These are phyloP conservation scores for Vanessa atalanta DNA, from an alignment of 1,140 invertebrate species.

Conservation along the genomic window DNA sequence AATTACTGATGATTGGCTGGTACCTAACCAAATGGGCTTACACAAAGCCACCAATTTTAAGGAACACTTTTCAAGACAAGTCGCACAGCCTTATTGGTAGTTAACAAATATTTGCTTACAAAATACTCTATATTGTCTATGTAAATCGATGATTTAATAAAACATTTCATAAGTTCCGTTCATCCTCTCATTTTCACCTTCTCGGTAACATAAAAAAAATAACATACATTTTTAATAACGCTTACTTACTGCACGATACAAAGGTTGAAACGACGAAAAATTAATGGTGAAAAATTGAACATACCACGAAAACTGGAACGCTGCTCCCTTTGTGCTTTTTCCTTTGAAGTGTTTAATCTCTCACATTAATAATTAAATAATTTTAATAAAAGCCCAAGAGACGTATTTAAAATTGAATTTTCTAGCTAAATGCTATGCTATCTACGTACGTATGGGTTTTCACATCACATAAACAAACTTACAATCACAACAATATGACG, in stretches of 20 bases:
- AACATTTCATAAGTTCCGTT: too few species aligned
- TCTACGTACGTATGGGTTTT: not conserved
- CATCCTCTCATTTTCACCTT: too few species aligned
- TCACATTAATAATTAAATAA: not conserved
- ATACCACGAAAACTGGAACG: slow-evolving; percentile 8
- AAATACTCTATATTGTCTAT: too few species aligned
- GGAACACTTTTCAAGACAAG: too few species aligned
- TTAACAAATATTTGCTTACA: too few species aligned
- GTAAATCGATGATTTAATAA: too few species aligned
- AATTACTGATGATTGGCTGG: too few species aligned
- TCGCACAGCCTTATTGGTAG: too few species aligned
- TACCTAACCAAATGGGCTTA: too few species aligned
- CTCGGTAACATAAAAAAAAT: not conserved
- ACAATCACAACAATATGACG: not conserved
- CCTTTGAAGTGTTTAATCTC: not conserved
- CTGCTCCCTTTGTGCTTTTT: slow-evolving; percentile 9
- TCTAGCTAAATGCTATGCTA: not conserved
- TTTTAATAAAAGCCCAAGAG: not conserved
- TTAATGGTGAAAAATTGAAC: not conserved
- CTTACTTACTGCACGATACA: not conserved
- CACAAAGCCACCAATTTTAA: too few species aligned
- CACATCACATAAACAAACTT: not conserved
- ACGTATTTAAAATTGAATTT: not conserved
- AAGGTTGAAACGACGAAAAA: not conserved
- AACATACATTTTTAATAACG: slow-evolving; percentile 2